These are phyloP conservation scores for Platyscapa corneri DNA, from an alignment of 1,140 invertebrate genomes.

Conservation along the genomic window DNA sequence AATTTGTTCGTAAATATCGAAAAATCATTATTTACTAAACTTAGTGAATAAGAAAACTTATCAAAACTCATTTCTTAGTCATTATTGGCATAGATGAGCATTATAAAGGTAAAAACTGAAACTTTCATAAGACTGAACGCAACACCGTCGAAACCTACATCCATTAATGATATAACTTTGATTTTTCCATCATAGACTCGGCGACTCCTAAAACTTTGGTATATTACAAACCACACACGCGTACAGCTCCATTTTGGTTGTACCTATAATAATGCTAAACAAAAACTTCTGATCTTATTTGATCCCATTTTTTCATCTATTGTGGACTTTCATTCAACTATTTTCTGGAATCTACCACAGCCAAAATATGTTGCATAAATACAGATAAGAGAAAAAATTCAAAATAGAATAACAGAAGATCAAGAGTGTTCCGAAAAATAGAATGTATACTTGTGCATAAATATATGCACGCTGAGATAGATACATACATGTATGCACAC, in stretches of 20 bases:
- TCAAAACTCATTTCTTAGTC: neutral
- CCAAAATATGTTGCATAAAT: neutral
- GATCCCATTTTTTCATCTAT: constrained; percentile 31
- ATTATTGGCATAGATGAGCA: neutral
- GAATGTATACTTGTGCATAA: too few relatives aligned
- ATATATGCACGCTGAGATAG: too few relatives aligned
- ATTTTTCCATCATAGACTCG: constrained; percentile 12
- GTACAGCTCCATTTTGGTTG: constrained; percentile 15
- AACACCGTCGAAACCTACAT: constrained; percentile 17
- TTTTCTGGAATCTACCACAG: neutral
- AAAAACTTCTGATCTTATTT: constrained; percentile 38
- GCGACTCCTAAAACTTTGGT: constrained; percentile 25
- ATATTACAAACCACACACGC: constrained; percentile 7
- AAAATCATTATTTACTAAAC: too few relatives aligned
- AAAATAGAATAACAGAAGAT: too few relatives aligned
- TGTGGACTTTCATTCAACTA: constrained; percentile 10
- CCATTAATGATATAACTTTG: constrained; percentile 43
- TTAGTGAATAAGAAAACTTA: too few relatives aligned
- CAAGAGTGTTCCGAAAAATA: too few relatives aligned
- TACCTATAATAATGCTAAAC: constrained; percentile 1
- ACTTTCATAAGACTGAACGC: neutral
- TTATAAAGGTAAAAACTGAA: neutral
- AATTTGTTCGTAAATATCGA: too few relatives aligned
- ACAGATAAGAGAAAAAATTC: neutral
- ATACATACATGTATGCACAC: too few relatives aligned